phyloP scores from a whole-genome alignment of 2,797 vertebrate species.

The Chrysocyon brachyurus region DNA sequence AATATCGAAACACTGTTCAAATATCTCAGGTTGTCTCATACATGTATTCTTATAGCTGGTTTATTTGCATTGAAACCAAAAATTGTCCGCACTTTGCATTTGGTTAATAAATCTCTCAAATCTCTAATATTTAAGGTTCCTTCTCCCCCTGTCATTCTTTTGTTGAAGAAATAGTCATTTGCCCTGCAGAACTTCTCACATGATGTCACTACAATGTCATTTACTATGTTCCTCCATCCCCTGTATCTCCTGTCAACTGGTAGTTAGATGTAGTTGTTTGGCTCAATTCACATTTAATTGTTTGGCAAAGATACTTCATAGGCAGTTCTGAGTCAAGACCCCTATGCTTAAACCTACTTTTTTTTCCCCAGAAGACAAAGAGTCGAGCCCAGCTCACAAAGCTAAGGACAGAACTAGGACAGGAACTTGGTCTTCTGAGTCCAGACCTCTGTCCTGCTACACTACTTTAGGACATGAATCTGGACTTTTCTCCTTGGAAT shows the following conservation, averaged over 20 bases:
- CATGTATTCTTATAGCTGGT: conserved; percentile 8
- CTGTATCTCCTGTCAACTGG: not conserved
- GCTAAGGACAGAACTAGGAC: not conserved
- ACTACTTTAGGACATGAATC: not conserved
- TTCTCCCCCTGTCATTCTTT: not conserved
- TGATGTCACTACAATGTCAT: not conserved
- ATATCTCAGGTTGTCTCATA: not conserved
- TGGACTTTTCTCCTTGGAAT: conserved; percentile 12
- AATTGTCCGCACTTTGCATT: not conserved
- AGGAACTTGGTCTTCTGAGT: not conserved
- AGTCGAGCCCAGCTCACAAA: not conserved
- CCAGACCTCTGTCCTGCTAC: not conserved
- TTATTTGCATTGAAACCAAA: conserved; percentile 7
- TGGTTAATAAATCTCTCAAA: not conserved
- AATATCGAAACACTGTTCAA: not conserved
- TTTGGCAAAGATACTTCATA: not conserved
- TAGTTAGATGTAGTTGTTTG: not conserved
- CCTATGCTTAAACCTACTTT: too few species aligned
- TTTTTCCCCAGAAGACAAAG: not conserved
- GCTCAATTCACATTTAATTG: not conserved
- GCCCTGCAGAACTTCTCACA: not conserved
- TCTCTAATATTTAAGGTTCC: not conserved
- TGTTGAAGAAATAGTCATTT: not conserved
- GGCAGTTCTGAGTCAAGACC: not conserved
- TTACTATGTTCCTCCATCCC: not conserved